These are phyloP conservation scores for Ectemnius continuus DNA, from an alignment of 2,888 invertebrate species.

Conservation along the genomic window DNA sequence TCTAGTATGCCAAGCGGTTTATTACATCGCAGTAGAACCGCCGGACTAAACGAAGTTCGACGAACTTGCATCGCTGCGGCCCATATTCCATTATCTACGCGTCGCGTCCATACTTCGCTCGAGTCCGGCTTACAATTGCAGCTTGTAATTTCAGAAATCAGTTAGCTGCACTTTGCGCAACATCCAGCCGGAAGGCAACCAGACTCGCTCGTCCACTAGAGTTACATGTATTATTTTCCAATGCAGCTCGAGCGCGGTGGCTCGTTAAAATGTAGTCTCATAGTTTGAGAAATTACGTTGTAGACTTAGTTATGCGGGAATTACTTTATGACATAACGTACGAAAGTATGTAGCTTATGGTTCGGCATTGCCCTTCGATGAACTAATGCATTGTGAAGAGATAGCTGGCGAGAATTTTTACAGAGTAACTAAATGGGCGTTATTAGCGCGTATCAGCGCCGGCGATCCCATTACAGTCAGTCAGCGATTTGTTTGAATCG, in stretches of 20 bases:
- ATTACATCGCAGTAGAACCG: slow-evolving; percentile 23
- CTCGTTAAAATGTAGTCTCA: no score
- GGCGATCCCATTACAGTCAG: slow-evolving; percentile 42
- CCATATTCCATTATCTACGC: slow-evolving; percentile 49
- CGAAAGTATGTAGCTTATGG: no score
- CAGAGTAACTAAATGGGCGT: not conserved
- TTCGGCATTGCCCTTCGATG: no score
- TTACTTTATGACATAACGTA: no score
- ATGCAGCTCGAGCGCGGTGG: not conserved
- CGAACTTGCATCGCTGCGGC: slow-evolving; percentile 46
- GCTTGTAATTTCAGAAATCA: slow-evolving; percentile 27
- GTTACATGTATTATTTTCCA: not conserved
- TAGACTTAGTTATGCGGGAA: no score
- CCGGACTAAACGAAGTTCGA: slow-evolving; percentile 34
- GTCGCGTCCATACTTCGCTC: slow-evolving; percentile 15
- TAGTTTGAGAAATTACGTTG: no score
- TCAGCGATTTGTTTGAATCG: slow-evolving; percentile 50
- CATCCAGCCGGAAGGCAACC: slow-evolving; percentile 4
- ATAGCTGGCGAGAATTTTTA: no score
- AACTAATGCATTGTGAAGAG: no score
- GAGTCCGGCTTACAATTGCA: slow-evolving; percentile 7
- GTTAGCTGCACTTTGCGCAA: not conserved
- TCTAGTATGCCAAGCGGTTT: slow-evolving; percentile 36
- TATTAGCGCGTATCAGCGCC: slow-evolving; percentile 5
- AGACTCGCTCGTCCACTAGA: not conserved